phyloP scores from a whole-genome alignment of 2,888 invertebrate species.

The Chymomyza caudatula region DNA sequence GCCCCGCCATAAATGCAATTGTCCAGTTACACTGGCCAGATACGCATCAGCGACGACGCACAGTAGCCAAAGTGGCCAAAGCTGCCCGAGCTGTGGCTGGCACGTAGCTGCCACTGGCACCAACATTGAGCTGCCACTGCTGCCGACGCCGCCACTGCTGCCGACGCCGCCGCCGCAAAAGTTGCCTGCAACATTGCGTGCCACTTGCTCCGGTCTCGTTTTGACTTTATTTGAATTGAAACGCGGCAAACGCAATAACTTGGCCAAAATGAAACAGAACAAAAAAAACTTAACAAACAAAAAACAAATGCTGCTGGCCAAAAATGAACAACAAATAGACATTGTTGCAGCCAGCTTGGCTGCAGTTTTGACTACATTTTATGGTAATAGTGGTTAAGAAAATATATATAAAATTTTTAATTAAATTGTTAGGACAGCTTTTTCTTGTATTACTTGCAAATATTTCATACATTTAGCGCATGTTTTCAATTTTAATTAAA shows the following conservation, averaged over 20 bases:
- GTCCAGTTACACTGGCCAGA: conserved; percentile 20
- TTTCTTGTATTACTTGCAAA: conserved; percentile 6
- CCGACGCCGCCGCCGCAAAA: neutral
- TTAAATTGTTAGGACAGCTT: conserved; percentile 57
- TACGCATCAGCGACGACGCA: conserved; percentile 54
- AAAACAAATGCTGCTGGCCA: conserved; percentile 50
- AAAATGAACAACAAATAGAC: conserved; percentile 35
- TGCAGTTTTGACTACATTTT: conserved; percentile 36
- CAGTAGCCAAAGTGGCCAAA: conserved; percentile 37
- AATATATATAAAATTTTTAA: conserved; percentile 45
- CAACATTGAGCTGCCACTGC: too few species aligned
- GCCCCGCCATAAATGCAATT: conserved; percentile 7
- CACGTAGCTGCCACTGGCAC: neutral
- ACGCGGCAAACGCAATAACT: neutral
- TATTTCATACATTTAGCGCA: conserved; percentile 12
- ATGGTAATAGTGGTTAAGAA: conserved; percentile 30
- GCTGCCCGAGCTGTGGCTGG: neutral
- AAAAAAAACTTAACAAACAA: neutral
- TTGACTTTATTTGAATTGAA: conserved; percentile 49
- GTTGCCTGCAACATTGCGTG: conserved; percentile 48
- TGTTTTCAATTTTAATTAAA: conserved; percentile 38
- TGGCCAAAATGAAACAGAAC: neutral
- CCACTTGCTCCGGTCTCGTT: conserved; percentile 69
- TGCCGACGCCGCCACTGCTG: conserved; percentile 10
- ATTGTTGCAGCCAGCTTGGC: conserved; percentile 31